Evolutionary conservation across 1,140 invertebrate genomes (phyloP).

Genomic region (Drosophila parvula): DNA sequence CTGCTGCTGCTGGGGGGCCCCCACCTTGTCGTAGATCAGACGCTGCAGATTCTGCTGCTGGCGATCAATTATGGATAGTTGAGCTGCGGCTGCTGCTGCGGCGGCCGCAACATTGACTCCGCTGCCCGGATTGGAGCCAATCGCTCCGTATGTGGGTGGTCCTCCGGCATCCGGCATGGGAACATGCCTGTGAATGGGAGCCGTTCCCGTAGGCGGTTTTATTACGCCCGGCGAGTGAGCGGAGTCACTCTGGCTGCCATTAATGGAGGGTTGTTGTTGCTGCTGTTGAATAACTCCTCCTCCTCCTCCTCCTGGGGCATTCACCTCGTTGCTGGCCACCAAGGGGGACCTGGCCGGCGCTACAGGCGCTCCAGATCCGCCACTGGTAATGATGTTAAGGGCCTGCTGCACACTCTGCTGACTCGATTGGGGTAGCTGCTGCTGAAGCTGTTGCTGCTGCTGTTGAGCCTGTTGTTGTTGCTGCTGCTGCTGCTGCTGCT

Average conservation of each 20-base stretch:
- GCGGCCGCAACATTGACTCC: slow-evolving; percentile 27
- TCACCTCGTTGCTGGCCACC: slow-evolving; percentile 40
- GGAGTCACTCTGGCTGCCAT: slow-evolving; percentile 55
- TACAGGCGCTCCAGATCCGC: slow-evolving; percentile 43
- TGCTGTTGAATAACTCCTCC: slow-evolving; percentile 7
- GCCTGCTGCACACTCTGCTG: slow-evolving; percentile 67
- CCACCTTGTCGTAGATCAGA: slow-evolving; percentile 56
- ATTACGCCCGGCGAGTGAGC: slow-evolving; percentile 84
- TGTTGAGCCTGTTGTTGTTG: slow-evolving; percentile 44
- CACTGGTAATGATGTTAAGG: slow-evolving; percentile 71
- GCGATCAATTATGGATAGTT: slow-evolving; percentile 57
- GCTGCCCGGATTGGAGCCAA: slow-evolving; percentile 53
- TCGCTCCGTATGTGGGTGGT: slow-evolving; percentile 57
- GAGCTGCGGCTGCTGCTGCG: slow-evolving; percentile 45
- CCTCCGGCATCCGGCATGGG: slow-evolving; percentile 53
- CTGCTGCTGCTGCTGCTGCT: slow-evolving; percentile 57
- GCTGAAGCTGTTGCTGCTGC: slow-evolving; percentile 17
- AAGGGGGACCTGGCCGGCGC: slow-evolving; percentile 63
- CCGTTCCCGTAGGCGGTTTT: slow-evolving; percentile 65
- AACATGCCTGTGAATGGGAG: slow-evolving; percentile 68
- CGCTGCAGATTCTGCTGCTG: slow-evolving; percentile 57
- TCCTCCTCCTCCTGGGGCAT: neutral
- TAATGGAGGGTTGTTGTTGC: slow-evolving; percentile 31
- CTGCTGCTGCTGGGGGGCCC: slow-evolving; percentile 32
- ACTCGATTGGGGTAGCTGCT: slow-evolving; percentile 24